phyloP scores from a whole-genome alignment of 2,797 vertebrate species.

The Pseudomugil gertrudae region DNA sequence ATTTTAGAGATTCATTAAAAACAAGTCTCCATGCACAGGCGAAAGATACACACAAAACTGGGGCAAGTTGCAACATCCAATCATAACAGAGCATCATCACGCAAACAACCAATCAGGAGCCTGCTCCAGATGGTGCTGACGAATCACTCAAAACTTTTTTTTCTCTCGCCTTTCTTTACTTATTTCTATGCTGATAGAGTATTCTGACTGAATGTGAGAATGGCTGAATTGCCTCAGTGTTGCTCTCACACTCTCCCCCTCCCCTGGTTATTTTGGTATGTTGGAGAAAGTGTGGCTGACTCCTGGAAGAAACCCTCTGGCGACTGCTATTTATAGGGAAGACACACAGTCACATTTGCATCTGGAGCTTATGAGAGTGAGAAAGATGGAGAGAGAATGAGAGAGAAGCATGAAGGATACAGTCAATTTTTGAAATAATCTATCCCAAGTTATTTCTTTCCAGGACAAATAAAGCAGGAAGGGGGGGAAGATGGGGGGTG shows the following conservation, averaged over 20 bases:
- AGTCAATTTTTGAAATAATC: slow-evolving; percentile 69
- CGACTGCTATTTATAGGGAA: slow-evolving; percentile 81
- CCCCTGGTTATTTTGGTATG: slow-evolving; percentile 73
- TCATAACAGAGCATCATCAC: slow-evolving; percentile 35
- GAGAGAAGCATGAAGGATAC: slow-evolving; percentile 64
- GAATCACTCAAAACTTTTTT: slow-evolving; percentile 67
- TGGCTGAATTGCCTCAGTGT: slow-evolving; percentile 59
- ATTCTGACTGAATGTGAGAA: slow-evolving; percentile 62
- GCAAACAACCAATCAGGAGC: slow-evolving; percentile 58
- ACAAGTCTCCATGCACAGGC: slow-evolving; percentile 62
- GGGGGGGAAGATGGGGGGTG: slow-evolving; percentile 7
- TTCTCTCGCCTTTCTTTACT: slow-evolving; percentile 38
- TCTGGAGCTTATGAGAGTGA: slow-evolving; percentile 79
- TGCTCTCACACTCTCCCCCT: slow-evolving; percentile 56
- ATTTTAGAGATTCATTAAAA: slow-evolving; percentile 70
- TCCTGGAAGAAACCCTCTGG: slow-evolving; percentile 81
- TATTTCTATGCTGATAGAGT: slow-evolving; percentile 73
- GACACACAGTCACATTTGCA: slow-evolving; percentile 79
- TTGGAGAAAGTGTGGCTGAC: slow-evolving; percentile 71
- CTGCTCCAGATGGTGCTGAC: slow-evolving; percentile 60
- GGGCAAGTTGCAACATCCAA: slow-evolving; percentile 65
- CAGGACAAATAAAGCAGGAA: slow-evolving; percentile 63
- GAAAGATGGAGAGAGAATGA: slow-evolving; percentile 45
- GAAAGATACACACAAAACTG: slow-evolving; percentile 62
- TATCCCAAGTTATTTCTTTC: slow-evolving; percentile 60